phyloP scores from a whole-genome alignment of 2,113 vertebrate genomes.

The Hemichromis elongatus region DNA sequence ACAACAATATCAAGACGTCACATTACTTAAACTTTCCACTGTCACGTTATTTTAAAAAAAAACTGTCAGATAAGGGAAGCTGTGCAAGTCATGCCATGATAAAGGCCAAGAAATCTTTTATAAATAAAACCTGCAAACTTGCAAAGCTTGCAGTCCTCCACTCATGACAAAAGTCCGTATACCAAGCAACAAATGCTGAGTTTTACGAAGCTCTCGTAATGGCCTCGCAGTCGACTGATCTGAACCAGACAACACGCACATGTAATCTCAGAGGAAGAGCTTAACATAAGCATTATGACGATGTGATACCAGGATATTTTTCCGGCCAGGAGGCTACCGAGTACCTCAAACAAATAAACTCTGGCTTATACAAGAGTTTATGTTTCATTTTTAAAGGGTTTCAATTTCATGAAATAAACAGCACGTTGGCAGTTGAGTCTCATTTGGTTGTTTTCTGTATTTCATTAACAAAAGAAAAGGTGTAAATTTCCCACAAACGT shows the following conservation, averaged over 20 bases:
- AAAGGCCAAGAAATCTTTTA: not conserved
- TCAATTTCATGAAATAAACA: too few species aligned
- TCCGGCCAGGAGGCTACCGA: too few species aligned
- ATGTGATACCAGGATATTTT: too few species aligned
- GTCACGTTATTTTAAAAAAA: not conserved
- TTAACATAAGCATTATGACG: not conserved
- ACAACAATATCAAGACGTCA: not conserved
- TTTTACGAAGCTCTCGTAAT: not conserved
- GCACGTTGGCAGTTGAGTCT: too few species aligned
- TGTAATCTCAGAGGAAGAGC: not conserved
- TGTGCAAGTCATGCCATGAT: not conserved
- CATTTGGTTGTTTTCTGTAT: too few species aligned
- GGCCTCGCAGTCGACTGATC: not conserved
- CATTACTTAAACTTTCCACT: not conserved
- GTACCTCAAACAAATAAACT: too few species aligned
- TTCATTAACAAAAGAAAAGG: too few species aligned
- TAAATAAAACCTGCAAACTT: not conserved
- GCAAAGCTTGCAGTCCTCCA: rapidly evolving
- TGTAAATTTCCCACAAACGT: too few species aligned
- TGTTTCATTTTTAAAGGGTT: too few species aligned
- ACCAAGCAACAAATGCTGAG: not conserved
- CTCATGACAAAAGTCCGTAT: rapidly evolving
- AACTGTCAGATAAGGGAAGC: not conserved
- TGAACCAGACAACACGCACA: not conserved
- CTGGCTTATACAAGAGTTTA: too few species aligned